Evolutionary conservation across 2,797 vertebrate genomes (phyloP).

Genomic region (Catamblyrhynchus diadema): DNA sequence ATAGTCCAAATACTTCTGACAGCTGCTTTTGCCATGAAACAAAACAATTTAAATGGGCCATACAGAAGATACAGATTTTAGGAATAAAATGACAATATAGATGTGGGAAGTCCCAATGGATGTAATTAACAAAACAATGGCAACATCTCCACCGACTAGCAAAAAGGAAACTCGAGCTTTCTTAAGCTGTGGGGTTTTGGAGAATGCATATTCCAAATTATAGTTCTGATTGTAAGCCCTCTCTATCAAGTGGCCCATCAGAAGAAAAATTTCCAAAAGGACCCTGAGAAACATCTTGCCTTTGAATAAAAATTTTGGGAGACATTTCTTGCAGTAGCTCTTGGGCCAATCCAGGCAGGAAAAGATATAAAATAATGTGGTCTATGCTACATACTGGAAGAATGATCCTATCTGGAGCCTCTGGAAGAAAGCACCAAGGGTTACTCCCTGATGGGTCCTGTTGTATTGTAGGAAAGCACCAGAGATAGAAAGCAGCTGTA

Average conservation of each 20-base stretch:
- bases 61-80: not conserved
- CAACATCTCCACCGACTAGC: not conserved
- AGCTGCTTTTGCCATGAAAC: not conserved
- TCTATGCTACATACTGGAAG: not conserved
- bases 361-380: not conserved
- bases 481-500: not conserved
- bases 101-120: not conserved
- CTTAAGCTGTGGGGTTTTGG: not conserved
- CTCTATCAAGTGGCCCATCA: not conserved
- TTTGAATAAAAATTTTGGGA: not conserved
- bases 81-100: not conserved
- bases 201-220: not conserved
- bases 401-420: not conserved
- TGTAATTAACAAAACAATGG: not conserved
- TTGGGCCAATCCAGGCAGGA: not conserved
- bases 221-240: not conserved
- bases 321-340: not conserved
- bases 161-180: not conserved
- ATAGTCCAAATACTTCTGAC: not conserved
- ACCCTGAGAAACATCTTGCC: not conserved
- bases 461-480: not conserved
- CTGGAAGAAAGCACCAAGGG: not conserved
- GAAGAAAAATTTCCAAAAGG: not conserved
- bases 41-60: fast-evolving
- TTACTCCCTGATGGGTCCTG: not conserved